These are phyloP conservation scores for Loripinus fragilis DNA, from an alignment of 2,888 invertebrate genomes.

Conservation along the genomic window DNA sequence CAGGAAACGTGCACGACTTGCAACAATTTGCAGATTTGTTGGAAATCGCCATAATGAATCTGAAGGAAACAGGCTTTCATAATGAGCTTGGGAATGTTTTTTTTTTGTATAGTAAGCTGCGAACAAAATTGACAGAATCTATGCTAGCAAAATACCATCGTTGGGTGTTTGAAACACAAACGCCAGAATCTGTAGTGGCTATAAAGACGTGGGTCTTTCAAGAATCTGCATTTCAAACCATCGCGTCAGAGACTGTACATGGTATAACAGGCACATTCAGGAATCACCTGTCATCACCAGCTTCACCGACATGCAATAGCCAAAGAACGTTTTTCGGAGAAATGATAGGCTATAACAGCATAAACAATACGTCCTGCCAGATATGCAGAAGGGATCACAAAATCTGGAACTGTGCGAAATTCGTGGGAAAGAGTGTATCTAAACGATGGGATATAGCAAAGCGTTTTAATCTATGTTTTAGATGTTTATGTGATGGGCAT, in stretches of 20 bases:
- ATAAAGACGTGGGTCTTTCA: slow-evolving; percentile 21
- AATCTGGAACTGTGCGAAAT: slow-evolving; percentile 24
- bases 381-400: slow-evolving; percentile 10
- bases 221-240: slow-evolving; percentile 30
- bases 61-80: not conserved
- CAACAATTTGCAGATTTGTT: slow-evolving; percentile 21
- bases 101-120: slow-evolving; percentile 10
- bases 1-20: slow-evolving; percentile 1
- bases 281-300: not conserved
- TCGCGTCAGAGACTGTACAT: slow-evolving; percentile 20
- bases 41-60: slow-evolving; percentile 14
- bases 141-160: slow-evolving; percentile 33
- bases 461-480: slow-evolving; percentile 21
- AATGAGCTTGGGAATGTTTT: not conserved
- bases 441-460: slow-evolving; percentile 26
- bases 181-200: slow-evolving; percentile 11
- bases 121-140: slow-evolving; percentile 23
- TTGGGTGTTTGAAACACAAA: slow-evolving; percentile 30
- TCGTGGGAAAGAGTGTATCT: not conserved
- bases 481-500: slow-evolving; percentile 29
- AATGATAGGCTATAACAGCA: not conserved
- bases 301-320: not conserved
- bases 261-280: not conserved
- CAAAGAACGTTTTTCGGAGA: not conserved
- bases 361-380: not conserved